Conservation (phyloP, 2,113 vertebrate species). For the Cettia cetti region DNA sequence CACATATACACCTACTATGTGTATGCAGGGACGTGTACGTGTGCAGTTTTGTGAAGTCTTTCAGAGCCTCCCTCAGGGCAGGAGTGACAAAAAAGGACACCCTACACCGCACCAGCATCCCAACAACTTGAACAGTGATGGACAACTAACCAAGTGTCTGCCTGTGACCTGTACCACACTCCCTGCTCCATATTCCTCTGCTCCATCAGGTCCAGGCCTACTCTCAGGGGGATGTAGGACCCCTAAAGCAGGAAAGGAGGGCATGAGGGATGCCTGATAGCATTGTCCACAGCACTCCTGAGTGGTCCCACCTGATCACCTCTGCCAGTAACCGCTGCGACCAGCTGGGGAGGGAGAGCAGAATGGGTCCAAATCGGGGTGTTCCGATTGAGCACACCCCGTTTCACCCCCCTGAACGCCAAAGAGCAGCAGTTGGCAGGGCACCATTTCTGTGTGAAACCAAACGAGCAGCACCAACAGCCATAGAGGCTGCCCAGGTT, state of each 20-base stretch:
- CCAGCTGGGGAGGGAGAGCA: neutral
- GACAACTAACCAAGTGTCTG: neutral
- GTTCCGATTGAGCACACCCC: neutral
- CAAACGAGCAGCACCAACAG: neutral
- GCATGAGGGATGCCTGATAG: rapidly evolving
- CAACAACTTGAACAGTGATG: neutral
- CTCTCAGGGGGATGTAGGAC: rapidly evolving
- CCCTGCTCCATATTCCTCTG: neutral
- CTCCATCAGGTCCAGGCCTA: neutral
- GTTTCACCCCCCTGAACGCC: neutral
- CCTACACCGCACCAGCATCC: rapidly evolving
- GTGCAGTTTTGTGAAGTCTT: neutral
- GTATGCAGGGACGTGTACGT: rapidly evolving
- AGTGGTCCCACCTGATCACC: neutral
- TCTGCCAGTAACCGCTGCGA: rapidly evolving
- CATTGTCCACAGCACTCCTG: rapidly evolving
- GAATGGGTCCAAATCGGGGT: neutral
- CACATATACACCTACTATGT: rapidly evolving
- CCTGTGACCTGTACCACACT: too few species aligned
- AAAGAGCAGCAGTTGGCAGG: neutral
- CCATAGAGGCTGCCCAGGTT: neutral
- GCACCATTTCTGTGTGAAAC: neutral
- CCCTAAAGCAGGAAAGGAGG: neutral
- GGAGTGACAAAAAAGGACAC: neutral
- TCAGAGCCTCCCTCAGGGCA: neutral